Conservation (phyloP, 53 echinoderm and acorn worm genomes). For the Arbacia lixula region DNA sequence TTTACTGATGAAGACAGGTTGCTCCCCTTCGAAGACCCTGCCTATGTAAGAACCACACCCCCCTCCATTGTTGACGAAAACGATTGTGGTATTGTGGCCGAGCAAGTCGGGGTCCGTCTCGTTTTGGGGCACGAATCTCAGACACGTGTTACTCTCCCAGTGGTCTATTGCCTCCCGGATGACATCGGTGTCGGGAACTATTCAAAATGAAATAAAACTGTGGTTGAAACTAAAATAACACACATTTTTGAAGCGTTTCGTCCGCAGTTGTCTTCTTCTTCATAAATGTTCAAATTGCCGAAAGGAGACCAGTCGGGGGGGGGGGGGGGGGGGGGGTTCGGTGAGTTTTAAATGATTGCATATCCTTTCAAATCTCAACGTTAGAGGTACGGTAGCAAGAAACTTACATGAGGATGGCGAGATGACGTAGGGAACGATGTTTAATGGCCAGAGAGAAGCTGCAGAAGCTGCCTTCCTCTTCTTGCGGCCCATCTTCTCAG, state of each 20-base stretch:
- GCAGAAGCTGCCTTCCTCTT: slow-evolving; percentile 52
- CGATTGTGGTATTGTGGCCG: slow-evolving; percentile 33
- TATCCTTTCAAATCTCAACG: no score
- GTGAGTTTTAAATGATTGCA: no score
- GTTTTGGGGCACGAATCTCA: slow-evolving; percentile 50
- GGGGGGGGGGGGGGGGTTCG: no score
- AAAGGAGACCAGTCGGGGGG: no score
- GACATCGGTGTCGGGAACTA: slow-evolving; percentile 29
- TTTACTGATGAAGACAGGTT: slow-evolving; percentile 57
- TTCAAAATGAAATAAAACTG: neutral
- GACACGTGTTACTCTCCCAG: slow-evolving; percentile 60
- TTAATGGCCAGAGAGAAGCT: slow-evolving; percentile 37
- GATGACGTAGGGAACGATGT: slow-evolving; percentile 60
- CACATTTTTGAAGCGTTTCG: no score
- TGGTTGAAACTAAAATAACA: no score
- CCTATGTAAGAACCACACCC: slow-evolving; percentile 70
- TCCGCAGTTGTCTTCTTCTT: no score
- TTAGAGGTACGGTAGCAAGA: no score
- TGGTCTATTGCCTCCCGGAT: slow-evolving; percentile 55
- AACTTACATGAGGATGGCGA: slow-evolving; percentile 40
- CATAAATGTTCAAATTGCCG: no score
- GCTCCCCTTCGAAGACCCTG: slow-evolving; percentile 8
- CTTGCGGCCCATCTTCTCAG: slow-evolving; percentile 49
- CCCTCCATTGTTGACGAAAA: slow-evolving; percentile 48
- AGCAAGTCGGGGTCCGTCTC: neutral